A percentile compares a stretch with the other conserved stretches of the same genome.
Conservation (phyloP, 2,888 invertebrate species). For the Leptopilina syphax region DNA sequence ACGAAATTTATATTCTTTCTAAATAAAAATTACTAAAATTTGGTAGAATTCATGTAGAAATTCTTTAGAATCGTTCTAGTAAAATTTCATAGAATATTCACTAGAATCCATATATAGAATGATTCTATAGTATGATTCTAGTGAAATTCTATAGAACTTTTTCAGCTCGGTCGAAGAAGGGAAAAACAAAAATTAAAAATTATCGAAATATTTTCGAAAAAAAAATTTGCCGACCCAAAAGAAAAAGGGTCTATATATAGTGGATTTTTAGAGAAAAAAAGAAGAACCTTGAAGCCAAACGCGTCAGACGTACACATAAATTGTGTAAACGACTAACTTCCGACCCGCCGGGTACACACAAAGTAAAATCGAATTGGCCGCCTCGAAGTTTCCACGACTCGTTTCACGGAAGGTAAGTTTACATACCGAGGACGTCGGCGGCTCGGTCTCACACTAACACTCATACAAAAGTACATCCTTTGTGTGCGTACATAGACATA, state of each 20-base stretch:
- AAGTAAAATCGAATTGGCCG: conserved; percentile 63
- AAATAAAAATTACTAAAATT: too few relatives aligned
- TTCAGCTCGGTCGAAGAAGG: too few relatives aligned
- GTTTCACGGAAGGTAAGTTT: conserved; percentile 60
- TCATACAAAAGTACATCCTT: conserved; percentile 14
- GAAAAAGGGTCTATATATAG: conserved; percentile 1
- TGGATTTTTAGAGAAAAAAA: not conserved
- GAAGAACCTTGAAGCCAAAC: conserved; percentile 12
- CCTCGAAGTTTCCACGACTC: conserved; percentile 60
- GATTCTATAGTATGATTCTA: too few relatives aligned
- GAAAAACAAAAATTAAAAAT: not conserved
- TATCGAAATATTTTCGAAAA: not conserved
- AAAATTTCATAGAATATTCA: too few relatives aligned
- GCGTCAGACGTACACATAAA: conserved; percentile 32
- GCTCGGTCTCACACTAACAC: conserved; percentile 11
- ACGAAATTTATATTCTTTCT: too few relatives aligned
- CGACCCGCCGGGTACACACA: conserved; percentile 54
- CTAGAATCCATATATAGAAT: too few relatives aligned
- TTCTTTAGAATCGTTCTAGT: too few relatives aligned
- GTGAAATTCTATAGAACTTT: too few relatives aligned
- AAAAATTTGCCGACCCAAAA: not conserved
- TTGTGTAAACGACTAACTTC: conserved; percentile 40
- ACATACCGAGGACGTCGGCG: conserved; percentile 43
- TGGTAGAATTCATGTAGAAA: too few relatives aligned
- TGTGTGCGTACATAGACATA: not conserved